Conservation (phyloP, 2,888 invertebrate species). For the Cantharis flavilabris region DNA sequence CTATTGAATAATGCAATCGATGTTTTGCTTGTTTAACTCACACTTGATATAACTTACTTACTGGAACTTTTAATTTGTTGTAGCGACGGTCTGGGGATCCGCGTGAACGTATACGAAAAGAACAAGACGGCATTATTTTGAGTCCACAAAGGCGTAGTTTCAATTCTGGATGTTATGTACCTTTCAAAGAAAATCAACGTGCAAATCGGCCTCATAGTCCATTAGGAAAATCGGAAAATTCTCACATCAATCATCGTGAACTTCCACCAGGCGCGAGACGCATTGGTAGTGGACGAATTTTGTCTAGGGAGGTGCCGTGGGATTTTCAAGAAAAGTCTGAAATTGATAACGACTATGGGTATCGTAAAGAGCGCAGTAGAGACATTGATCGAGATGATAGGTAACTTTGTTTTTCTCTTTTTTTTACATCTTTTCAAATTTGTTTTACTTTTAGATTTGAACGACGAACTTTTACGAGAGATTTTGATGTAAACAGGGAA, state of each 20-base stretch:
- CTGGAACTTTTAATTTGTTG: not conserved
- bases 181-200: constrained; percentile 54
- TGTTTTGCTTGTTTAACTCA: not conserved
- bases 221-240: constrained; percentile 31
- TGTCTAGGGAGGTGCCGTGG: constrained; percentile 56
- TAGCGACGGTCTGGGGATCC: constrained; percentile 68
- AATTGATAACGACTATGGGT: constrained; percentile 37
- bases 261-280: constrained; percentile 59
- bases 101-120: constrained; percentile 78
- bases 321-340: constrained; percentile 51
- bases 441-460: constrained; percentile 48
- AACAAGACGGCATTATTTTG: constrained; percentile 81
- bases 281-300: constrained; percentile 86
- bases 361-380: constrained; percentile 37
- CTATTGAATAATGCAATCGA: not conserved
- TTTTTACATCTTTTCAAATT: not conserved
- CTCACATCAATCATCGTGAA: constrained; percentile 48
- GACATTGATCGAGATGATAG: constrained; percentile 40
- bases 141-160: constrained; percentile 87
- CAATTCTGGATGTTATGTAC: constrained; percentile 85
- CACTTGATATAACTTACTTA: not conserved
- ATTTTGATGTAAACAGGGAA: constrained; percentile 55
- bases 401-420: constrained; percentile 1
- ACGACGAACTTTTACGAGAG: constrained; percentile 65
- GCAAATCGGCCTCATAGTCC: constrained; percentile 44